Evolutionary conservation across 2,888 invertebrate species (phyloP), one percentile per base, ranked within the genome.

Genomic region (Drosophila demipolita): DNA sequence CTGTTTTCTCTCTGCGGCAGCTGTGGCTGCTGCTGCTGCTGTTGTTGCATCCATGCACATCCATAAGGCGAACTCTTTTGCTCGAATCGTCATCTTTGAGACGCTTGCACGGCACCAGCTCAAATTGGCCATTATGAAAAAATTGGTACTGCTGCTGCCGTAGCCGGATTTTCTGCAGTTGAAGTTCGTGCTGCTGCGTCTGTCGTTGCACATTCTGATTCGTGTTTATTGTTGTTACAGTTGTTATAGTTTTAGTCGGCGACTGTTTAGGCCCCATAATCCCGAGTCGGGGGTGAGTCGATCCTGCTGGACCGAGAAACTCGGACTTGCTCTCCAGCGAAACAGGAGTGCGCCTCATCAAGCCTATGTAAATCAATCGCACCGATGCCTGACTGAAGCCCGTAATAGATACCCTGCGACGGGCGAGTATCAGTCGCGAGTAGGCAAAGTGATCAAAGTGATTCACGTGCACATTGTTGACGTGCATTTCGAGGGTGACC

Each of bases 361-460:
- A 9, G 8, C 3, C 3, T 8, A 17, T 17, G 38, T 38, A 3
- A 8, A 3, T 4, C n/a, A 9, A n/a, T n/a, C 11, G 9, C 5
- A 2, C 1, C 23, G 15, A 15, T 23, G 15, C 7, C 45, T 23
- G 23, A 45, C 3, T 20, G 45, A 0, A 4, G 17, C 42, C 12
- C 20, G 0, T 1, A 45, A 12, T 6, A 45, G 7, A 12, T 12
- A 6, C 5, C 45, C 1, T 1, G 20, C 15, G 8, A 15, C 45
- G 45, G 45, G 15, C 3, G 15, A 23, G 15, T 8, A 45, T 45
- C 15, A 45, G 45, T 23, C 23, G 8, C 15, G 15, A 15, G 32
- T 83, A 83, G 0, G 55, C 58, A 4, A 49, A 9, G 15, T 53
- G 76, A 6, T 83, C 79, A 9, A 0, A 8, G 33, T 87, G 79